Conservation (phyloP, 2,888 invertebrate genomes). For the Caenorhabditis angaria region DNA sequence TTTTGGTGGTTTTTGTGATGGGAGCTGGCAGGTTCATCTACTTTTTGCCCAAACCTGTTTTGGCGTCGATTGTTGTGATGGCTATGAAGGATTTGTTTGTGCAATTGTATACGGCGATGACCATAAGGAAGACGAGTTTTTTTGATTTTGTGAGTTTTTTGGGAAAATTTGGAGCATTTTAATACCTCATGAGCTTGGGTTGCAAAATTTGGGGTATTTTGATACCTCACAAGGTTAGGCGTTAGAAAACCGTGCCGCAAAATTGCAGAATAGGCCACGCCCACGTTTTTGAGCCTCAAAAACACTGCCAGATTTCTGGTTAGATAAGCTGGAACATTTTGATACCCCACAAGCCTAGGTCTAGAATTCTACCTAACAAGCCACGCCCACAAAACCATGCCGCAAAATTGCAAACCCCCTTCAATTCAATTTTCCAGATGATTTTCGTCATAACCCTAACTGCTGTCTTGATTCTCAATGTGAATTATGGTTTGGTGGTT, state of each 20-base stretch:
- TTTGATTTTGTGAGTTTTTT: slow-evolving; percentile 59
- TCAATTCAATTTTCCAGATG: slow-evolving; percentile 58
- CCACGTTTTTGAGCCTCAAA: no score
- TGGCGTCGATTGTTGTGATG: slow-evolving; percentile 63
- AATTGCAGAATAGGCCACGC: slow-evolving; percentile 1
- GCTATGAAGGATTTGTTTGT: slow-evolving; percentile 62
- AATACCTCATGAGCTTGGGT: background rate
- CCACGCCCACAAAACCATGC: no score
- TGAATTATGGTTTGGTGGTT: slow-evolving; percentile 83
- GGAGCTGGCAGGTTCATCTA: slow-evolving; percentile 49
- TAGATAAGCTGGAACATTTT: no score
- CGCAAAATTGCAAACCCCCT: no score
- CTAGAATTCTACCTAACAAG: no score
- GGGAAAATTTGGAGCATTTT: slow-evolving; percentile 6
- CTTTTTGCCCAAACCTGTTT: slow-evolving; percentile 59
- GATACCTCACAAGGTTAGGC: no score
- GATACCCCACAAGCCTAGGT: no score
- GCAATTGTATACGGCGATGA: slow-evolving; percentile 45
- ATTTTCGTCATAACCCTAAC: slow-evolving; percentile 85
- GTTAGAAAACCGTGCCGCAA: no score
- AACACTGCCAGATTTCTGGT: no score
- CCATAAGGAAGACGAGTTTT: slow-evolving; percentile 41
- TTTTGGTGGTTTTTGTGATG: slow-evolving; percentile 52
- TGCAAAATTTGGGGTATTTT: no score
- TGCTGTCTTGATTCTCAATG: slow-evolving; percentile 82